A percentile compares a stretch with the other conserved stretches of the same genome.
phyloP scores from a whole-genome alignment of 1,140 invertebrate species.

The Pentalonia nigronervosa region DNA sequence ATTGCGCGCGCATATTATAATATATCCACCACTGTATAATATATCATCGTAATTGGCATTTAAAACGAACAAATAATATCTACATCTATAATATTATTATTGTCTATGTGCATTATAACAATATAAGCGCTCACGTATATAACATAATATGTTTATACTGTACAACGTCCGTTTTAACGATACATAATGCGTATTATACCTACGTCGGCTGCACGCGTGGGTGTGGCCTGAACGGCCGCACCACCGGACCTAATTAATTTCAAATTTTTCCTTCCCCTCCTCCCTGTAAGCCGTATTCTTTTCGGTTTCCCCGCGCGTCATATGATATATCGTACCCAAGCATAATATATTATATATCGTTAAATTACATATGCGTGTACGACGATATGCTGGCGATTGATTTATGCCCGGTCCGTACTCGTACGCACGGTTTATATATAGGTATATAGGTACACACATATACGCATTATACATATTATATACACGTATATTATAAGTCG shows the following conservation, averaged over 20 bases:
- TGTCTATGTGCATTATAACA: not conserved
- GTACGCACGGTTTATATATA: not conserved
- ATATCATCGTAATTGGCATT: slow-evolving; percentile 48
- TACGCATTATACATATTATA: not conserved
- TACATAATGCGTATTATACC: not conserved
- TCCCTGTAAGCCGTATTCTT: not conserved
- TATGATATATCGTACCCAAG: not conserved
- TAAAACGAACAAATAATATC: slow-evolving; percentile 47
- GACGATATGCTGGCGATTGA: not conserved
- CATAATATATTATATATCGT: slow-evolving; percentile 12
- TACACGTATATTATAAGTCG: not conserved
- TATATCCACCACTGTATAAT: not conserved
- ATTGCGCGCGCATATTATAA: not conserved
- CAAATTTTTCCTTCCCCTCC: not conserved
- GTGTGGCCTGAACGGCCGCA: not conserved
- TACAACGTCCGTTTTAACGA: slow-evolving; percentile 3
- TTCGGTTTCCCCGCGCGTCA: not conserved
- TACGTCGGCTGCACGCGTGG: slow-evolving; percentile 8
- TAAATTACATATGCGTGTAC: not conserved
- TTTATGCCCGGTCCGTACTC: slow-evolving; percentile 1
- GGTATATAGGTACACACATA: not conserved
- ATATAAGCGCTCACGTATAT: not conserved
- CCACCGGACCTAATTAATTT: slow-evolving; percentile 51
- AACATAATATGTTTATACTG: not conserved
- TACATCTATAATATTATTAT: not conserved